Conservation (phyloP, 1,140 invertebrate genomes). For the Drosophila ananassae region DNA sequence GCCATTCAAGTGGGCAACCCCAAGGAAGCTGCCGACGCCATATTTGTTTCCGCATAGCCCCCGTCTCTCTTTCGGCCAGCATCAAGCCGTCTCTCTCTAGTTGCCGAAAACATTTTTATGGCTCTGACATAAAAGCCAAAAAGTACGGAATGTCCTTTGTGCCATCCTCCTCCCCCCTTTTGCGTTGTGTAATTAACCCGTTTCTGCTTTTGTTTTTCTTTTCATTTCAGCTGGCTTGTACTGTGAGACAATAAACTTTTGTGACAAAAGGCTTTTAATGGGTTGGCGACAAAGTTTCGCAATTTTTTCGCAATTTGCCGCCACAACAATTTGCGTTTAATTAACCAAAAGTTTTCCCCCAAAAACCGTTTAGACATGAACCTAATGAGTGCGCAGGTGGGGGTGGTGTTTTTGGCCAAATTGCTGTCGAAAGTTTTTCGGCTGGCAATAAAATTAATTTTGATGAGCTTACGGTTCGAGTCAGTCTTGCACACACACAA, state of each 20-base stretch:
- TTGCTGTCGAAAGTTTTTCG: slow-evolving; percentile 73
- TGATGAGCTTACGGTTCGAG: slow-evolving; percentile 61
- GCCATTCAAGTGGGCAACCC: slow-evolving; percentile 78
- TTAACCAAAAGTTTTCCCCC: slow-evolving; percentile 72
- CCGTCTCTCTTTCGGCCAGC: neutral
- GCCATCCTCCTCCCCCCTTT: slow-evolving; percentile 9
- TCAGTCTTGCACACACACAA: slow-evolving; percentile 22
- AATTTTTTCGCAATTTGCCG: slow-evolving; percentile 81
- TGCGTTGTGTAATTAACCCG: slow-evolving; percentile 68
- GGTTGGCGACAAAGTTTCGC: slow-evolving; percentile 77
- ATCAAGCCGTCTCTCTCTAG: neutral
- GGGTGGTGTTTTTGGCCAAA: slow-evolving; percentile 22
- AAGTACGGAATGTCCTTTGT: slow-evolving; percentile 57
- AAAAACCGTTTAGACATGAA: slow-evolving; percentile 59
- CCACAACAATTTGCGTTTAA: slow-evolving; percentile 82
- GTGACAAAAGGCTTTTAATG: slow-evolving; percentile 77
- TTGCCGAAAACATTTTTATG: slow-evolving; percentile 60
- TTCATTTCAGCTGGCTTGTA: slow-evolving; percentile 22
- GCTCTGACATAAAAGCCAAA: slow-evolving; percentile 69
- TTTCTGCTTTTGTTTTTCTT: slow-evolving; percentile 35
- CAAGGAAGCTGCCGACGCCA: slow-evolving; percentile 56
- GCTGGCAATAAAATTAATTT: slow-evolving; percentile 80
- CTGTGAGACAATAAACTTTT: slow-evolving; percentile 74
- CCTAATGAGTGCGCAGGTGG: slow-evolving; percentile 43
- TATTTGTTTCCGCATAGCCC: slow-evolving; percentile 60